Base-by-base conservation (phyloP, 2,888 invertebrate genomes). In the Tholera decimalis region DNA sequence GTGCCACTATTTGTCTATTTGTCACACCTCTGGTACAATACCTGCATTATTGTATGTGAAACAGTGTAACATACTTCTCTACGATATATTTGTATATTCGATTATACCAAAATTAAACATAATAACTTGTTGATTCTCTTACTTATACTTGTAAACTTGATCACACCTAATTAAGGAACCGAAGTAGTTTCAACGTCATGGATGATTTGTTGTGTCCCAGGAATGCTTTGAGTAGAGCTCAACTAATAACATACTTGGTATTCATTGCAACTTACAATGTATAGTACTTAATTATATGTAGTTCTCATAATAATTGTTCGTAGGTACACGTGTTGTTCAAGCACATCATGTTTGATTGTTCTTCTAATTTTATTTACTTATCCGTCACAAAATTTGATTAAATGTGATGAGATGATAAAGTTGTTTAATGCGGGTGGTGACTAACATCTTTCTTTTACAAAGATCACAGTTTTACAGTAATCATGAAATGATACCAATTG, bases 201-300 rank as follows among this genome's bases (percentile, higher is more conserved):
- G 66, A 43, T 69, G 55, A 66, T 62, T 57, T 61, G n/a, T 63
- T 70, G 62, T 71, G 50, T 56, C 47, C 56, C 60, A 65, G 79
- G 79, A 79, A 79, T 79, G 79, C 49, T 51, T 78, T 33, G 37
- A 81, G 75, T 78, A 73, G 44, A 56, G 43, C 61, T 73, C 73
- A 58, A 50, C 22, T 72, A 70, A 41, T 46, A 50, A 41, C 20
- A 33, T 50, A 56, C 20, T 22, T 53, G 41, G 47, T 43, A 49
- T 39, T 50, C 9, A 44, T 46, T 37, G 39, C 24, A 33, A 57
- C 33, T 50, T 39, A 53, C 37, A 56, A 28, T 33, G 46, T 70
- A 47, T 57, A 22, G 6, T 58, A 39, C 24, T 35, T n/a, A 20
- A 11, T 37, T 37, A 26, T 56, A n/a, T n/a, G n/a, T n/a, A n/a